Percentiles rank a stretch among this genome's conserved stretches.
Conservation (phyloP, 2,113 vertebrate species). For the Salvelinus fontinalis region DNA sequence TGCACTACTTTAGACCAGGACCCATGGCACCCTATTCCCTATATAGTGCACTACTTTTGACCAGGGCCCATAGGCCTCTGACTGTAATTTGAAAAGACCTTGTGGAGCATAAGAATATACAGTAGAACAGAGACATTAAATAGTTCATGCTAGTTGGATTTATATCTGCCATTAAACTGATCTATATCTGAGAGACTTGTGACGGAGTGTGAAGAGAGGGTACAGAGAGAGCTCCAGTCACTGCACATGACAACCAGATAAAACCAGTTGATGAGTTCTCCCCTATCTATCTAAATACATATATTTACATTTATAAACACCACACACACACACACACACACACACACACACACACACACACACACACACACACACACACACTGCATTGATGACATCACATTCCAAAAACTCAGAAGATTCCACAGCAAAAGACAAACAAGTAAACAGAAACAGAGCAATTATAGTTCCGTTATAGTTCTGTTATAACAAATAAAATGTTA, state of each 20-base stretch:
- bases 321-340: background rate
- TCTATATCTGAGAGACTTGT: conserved; percentile 1
- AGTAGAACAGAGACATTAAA: background rate
- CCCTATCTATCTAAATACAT: background rate
- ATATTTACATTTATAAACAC: no score
- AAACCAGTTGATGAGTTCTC: conserved; percentile 1
- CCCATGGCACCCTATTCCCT: no score
- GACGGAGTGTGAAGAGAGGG: background rate
- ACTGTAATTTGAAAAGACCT: background rate
- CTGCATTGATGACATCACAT: background rate
- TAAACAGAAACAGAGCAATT: no score
- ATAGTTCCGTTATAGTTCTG: no score
- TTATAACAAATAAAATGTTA: no score
- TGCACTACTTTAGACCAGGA: no score
- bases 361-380: background rate
- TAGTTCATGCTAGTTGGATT: background rate
- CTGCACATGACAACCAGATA: conserved; percentile 8
- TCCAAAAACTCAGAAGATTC: no score
- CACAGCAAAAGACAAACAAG: no score
- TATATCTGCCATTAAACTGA: conserved; percentile 1
- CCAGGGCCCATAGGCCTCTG: no score
- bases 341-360: background rate
- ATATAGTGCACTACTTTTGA: no score
- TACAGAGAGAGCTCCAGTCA: background rate
- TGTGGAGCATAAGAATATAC: background rate